Base-by-base conservation (phyloP, 2,797 vertebrate genomes). In the Alectoris magna region DNA sequence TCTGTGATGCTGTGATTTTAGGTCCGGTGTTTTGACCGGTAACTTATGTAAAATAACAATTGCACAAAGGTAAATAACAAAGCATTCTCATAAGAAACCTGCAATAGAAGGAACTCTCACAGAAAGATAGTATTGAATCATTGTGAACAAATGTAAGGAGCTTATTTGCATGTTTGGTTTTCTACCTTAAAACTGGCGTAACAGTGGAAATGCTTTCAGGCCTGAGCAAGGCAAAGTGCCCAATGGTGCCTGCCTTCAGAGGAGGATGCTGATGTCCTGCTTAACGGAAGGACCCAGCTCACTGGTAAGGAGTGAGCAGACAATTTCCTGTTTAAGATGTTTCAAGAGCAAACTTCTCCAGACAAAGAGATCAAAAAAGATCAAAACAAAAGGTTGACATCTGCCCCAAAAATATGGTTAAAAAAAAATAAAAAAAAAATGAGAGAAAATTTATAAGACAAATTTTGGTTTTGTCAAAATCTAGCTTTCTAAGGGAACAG, bases 241-340 rank as follows among this genome's bases (percentile, higher is more conserved):
- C 34, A 31, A 11, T 38, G 6, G 8, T 21, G 13, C 11, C 9
- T 67, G 17, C 48, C 51, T 55, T 87, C 55, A 24, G 44, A 29
- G 21, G 0, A 18, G 39, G n/a, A 44, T 69, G 91, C 26, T 60
- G 71, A 41, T 0, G 8, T 66, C 17, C 51, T 67, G 23, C 13
- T 6, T 27, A 48, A 19, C 27, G 67, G 43, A 29, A 36, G 0
- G 5, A 44, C 79, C 18, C 27, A 12, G 3, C 34, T 62, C 4
- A 1, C 4, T 64, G 31, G 17, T 41, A 17, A 64, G n/a, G 13
- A 17, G 0, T 1, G 15, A 5, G 3, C 53, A 62, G 17, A 78
- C 36, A 89, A 83, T 46, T 29, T 41, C 15, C 41, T 86, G 11
- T 39, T 60, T 41, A 74, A n/a, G 4, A 5, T 24, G 4, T 70